Evolutionary conservation across 1,140 invertebrate species (phyloP).

Genomic region (Cecropterus lyciades): DNA sequence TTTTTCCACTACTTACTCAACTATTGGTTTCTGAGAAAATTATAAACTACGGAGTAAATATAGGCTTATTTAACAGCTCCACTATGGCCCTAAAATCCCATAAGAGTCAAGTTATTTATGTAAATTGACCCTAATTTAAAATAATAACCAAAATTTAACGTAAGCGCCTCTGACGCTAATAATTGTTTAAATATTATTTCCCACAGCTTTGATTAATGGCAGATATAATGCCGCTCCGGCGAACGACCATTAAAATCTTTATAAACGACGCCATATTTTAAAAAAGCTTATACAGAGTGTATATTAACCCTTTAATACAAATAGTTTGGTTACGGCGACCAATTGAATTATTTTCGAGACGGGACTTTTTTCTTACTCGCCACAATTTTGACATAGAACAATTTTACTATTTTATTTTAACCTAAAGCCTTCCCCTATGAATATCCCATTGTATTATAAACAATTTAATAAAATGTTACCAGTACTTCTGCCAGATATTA

Average conservation of each 20-base stretch:
- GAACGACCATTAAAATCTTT: constrained; percentile 56
- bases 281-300: constrained; percentile 40
- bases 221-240: constrained; percentile 51
- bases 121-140: neutral
- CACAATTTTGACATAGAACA: too few species aligned
- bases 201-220: constrained; percentile 60
- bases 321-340: constrained; percentile 36
- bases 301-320: constrained; percentile 44
- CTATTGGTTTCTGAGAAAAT: too few species aligned
- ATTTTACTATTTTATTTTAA: too few species aligned
- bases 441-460: too few species aligned
- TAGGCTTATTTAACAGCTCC: too few species aligned
- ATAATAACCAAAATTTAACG: constrained; percentile 27
- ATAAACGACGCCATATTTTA: constrained; percentile 53
- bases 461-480: too few species aligned
- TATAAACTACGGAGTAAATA: too few species aligned
- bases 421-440: too few species aligned
- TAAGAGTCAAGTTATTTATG: too few species aligned
- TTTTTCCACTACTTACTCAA: too few species aligned
- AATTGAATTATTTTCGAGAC: constrained; percentile 6
- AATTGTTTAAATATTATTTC: constrained; percentile 38
- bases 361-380: neutral
- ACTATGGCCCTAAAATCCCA: too few species aligned
- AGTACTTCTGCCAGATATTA: too few species aligned
- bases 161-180: constrained; percentile 21